phyloP scores from a whole-genome alignment of 1,140 invertebrate species.

The Diuraphis noxia region DNA sequence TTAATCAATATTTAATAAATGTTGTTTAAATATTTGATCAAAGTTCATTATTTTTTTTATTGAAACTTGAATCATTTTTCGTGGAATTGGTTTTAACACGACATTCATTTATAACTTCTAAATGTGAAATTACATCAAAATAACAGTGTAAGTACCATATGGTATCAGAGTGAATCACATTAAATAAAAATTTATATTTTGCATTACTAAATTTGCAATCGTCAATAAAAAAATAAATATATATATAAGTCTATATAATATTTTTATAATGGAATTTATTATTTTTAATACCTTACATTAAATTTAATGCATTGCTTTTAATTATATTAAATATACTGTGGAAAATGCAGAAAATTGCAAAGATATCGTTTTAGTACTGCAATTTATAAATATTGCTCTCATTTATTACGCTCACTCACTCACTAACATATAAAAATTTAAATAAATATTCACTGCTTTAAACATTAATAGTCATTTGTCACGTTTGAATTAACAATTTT shows the following conservation, averaged over 20 bases:
- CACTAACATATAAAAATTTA: neutral
- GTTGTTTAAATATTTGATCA: neutral
- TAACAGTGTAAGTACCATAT: neutral
- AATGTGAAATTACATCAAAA: neutral
- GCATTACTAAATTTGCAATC: neutral
- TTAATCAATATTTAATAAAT: neutral
- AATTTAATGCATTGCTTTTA: neutral
- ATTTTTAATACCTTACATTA: neutral
- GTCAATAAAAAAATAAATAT: neutral
- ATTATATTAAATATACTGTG: neutral
- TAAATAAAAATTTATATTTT: neutral
- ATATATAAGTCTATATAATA: neutral
- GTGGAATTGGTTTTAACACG: neutral
- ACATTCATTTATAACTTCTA: neutral
- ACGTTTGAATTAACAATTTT: conserved; percentile 4
- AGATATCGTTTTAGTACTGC: neutral
- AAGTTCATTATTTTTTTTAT: neutral
- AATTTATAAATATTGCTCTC: neutral
- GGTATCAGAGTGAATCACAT: neutral
- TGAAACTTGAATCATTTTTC: neutral
- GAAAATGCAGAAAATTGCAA: neutral
- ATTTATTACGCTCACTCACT: neutral
- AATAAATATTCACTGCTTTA: neutral
- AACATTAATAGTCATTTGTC: conserved; percentile 1
- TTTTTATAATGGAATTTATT: neutral